phyloP scores from a whole-genome alignment of 2,888 invertebrate genomes.

The Cynaeus angustus region DNA sequence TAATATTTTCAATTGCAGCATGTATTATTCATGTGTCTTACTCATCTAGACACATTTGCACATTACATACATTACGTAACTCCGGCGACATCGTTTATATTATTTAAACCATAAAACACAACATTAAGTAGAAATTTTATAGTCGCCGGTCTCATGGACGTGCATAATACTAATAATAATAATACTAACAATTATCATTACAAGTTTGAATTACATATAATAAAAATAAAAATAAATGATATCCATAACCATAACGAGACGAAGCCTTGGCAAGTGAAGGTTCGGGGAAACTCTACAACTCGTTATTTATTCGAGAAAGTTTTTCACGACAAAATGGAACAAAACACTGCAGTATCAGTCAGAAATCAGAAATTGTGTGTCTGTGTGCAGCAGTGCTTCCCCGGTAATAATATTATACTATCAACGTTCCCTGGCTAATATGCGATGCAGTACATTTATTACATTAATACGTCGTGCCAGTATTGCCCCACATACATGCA shows the following conservation, averaged over 20 bases:
- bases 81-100: conserved; percentile 49
- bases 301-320: conserved; percentile 44
- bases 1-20: conserved; percentile 62
- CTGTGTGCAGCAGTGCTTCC: conserved; percentile 1
- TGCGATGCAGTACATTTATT: conserved; percentile 68
- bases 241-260: conserved; percentile 69
- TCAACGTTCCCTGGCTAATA: conserved; percentile 62
- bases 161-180: conserved; percentile 53
- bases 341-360: conserved; percentile 1
- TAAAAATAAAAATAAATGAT: conserved; percentile 70
- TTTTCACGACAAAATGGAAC: conserved; percentile 40
- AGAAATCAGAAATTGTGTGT: conserved; percentile 24
- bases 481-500: conserved; percentile 61
- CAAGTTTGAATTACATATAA: conserved; percentile 70
- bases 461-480: conserved; percentile 65
- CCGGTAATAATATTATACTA: conserved; percentile 57
- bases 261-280: conserved; percentile 59
- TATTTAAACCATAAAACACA: conserved; percentile 58
- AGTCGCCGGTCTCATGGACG: conserved; percentile 59
- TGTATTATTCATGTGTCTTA: conserved; percentile 62
- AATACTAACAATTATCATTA: conserved; percentile 68
- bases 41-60: conserved; percentile 57
- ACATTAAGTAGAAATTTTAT: conserved; percentile 56
- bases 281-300: conserved; percentile 5
- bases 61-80: conserved; percentile 58